Percentiles rank a stretch among this genome's conserved stretches.
These are phyloP conservation scores for Halotydeus destructor DNA, from an alignment of 1,140 invertebrate genomes.

Conservation along the genomic window DNA sequence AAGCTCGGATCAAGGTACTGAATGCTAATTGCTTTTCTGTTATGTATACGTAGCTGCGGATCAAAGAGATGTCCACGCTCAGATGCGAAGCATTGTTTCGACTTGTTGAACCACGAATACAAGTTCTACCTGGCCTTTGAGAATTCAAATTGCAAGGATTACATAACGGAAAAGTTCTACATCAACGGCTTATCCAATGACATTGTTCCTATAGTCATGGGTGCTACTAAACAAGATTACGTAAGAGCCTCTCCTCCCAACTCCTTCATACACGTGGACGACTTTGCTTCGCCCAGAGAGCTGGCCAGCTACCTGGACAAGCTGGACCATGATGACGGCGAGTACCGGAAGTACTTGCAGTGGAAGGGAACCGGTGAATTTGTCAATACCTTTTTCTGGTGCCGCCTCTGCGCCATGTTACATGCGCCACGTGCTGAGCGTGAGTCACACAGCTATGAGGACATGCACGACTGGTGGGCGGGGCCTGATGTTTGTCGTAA, in stretches of 20 bases:
- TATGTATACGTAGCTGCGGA: conserved; percentile 40
- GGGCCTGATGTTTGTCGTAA: too few relatives aligned
- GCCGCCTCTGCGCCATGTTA: conserved; percentile 69
- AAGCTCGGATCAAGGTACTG: too few relatives aligned
- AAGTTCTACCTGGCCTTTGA: conserved; percentile 38
- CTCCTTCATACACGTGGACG: conserved; percentile 79
- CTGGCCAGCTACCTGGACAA: conserved; percentile 62
- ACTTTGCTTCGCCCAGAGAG: conserved; percentile 62
- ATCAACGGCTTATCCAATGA: conserved; percentile 52
- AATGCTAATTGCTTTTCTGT: neutral
- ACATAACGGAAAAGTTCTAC: conserved; percentile 92
- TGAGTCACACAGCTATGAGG: too few relatives aligned
- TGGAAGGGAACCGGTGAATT: conserved; percentile 79
- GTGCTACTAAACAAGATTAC: conserved; percentile 66
- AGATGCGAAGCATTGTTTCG: conserved; percentile 57
- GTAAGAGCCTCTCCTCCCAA: conserved; percentile 58
- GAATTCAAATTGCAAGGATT: conserved; percentile 88
- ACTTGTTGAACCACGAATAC: conserved; percentile 77
- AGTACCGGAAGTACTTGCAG: conserved; percentile 80
- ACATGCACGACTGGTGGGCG: too few relatives aligned
- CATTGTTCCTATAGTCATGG: conserved; percentile 83
- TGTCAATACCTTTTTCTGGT: conserved; percentile 54
- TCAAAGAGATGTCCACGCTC: conserved; percentile 50
- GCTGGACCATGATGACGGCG: conserved; percentile 57
- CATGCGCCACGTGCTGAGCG: too few relatives aligned